Percentiles rank a stretch among this genome's conserved stretches.
phyloP scores from a whole-genome alignment of 2,113 vertebrate species.

The Python bivittatus region DNA sequence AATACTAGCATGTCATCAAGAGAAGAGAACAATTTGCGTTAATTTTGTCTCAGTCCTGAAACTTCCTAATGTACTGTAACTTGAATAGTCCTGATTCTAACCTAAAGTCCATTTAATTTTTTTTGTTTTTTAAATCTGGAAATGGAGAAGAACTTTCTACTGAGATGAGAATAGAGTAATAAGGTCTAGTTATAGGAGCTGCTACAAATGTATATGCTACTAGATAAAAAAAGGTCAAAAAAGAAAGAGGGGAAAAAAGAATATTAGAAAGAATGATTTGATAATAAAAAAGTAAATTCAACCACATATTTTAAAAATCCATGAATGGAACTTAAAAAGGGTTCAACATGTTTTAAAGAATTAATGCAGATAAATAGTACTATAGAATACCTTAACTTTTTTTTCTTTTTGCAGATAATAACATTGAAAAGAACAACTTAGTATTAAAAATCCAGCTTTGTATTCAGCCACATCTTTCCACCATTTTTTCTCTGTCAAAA shows the following conservation, averaged over 20 bases:
- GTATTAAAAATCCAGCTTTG: not conserved
- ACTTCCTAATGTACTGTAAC: slow-evolving; percentile 35
- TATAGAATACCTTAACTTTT: not conserved
- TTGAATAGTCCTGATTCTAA: slow-evolving; percentile 39
- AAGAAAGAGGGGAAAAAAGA: not conserved
- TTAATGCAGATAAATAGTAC: not conserved
- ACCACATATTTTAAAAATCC: not conserved
- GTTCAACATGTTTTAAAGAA: not conserved
- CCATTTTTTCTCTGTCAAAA: not conserved
- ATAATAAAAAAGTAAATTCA: not conserved
- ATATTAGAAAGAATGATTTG: not conserved
- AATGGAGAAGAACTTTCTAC: slow-evolving; percentile 40
- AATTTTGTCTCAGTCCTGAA: slow-evolving; percentile 26
- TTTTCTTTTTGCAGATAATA: too few species aligned
- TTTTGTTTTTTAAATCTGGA: too few species aligned
- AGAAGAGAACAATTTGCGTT: slow-evolving; percentile 57
- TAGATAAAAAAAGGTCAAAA: slow-evolving; percentile 4
- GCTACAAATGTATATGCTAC: slow-evolving; percentile 13
- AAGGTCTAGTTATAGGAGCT: slow-evolving; percentile 26
- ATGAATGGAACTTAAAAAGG: not conserved
- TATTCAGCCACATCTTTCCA: not conserved
- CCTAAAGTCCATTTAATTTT: slow-evolving; percentile 37
- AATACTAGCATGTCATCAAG: slow-evolving; percentile 54
- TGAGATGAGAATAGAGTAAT: slow-evolving; percentile 50
- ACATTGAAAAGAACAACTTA: too few species aligned